Conservation (phyloP, 1,140 invertebrate genomes). For the Aphelenchoides fujianensis region DNA sequence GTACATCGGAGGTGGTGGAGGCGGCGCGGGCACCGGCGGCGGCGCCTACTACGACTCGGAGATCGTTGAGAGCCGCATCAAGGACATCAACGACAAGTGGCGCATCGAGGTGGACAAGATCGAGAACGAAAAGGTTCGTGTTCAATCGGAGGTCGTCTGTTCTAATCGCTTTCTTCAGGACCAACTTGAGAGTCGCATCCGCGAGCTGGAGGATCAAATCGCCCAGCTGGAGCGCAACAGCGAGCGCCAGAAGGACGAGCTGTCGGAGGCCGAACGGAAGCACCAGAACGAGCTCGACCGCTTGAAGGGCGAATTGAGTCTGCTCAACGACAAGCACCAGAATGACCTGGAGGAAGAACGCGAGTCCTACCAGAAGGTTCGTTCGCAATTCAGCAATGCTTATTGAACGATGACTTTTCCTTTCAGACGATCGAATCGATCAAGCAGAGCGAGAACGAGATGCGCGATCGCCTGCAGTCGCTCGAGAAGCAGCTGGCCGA, state of each 20-base stretch:
- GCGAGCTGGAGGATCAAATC: slow-evolving; percentile 59
- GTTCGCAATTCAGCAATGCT: background rate
- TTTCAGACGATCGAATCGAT: slow-evolving; percentile 54
- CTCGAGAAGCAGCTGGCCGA: slow-evolving; percentile 57
- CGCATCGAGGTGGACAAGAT: slow-evolving; percentile 56
- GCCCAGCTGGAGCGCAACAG: slow-evolving; percentile 46
- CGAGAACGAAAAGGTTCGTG: slow-evolving; percentile 57
- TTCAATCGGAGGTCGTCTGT: slow-evolving; percentile 10
- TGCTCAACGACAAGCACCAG: slow-evolving; percentile 56
- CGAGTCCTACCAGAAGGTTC: slow-evolving; percentile 52
- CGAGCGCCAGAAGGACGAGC: slow-evolving; percentile 45
- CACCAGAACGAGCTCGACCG: slow-evolving; percentile 56
- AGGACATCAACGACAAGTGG: slow-evolving; percentile 62
- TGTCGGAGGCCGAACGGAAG: slow-evolving; percentile 55
- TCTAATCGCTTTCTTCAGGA: slow-evolving; percentile 37
- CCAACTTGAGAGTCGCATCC: slow-evolving; percentile 49
- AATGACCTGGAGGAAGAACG: slow-evolving; percentile 59
- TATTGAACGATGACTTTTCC: background rate
- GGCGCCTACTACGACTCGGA: slow-evolving; percentile 51
- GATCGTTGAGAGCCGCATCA: slow-evolving; percentile 55
- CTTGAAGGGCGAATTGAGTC: slow-evolving; percentile 53
- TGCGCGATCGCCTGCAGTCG: slow-evolving; percentile 48
- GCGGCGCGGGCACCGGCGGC: slow-evolving; percentile 15
- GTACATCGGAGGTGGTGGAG: slow-evolving; percentile 31
- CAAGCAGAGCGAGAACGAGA: slow-evolving; percentile 53